Percentiles rank a stretch among this genome's conserved stretches.
These are phyloP conservation scores for Mesoclemmys tuberculata DNA, from an alignment of 2,113 vertebrate species.

Conservation along the genomic window DNA sequence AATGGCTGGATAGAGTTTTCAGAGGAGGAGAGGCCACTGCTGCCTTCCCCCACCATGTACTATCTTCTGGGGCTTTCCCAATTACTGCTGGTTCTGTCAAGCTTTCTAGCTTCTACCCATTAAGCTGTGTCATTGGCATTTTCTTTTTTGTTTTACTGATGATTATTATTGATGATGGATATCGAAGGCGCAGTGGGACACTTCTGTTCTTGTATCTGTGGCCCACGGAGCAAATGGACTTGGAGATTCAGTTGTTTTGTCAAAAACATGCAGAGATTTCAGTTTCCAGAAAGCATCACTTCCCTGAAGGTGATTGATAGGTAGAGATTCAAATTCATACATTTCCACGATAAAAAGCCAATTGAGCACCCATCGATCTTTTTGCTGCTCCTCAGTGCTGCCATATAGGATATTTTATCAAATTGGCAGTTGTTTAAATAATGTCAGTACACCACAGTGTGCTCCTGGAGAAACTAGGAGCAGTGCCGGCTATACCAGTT, in stretches of 20 bases:
- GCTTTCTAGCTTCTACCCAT: background rate
- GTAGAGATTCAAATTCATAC: background rate
- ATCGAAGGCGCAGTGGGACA: background rate
- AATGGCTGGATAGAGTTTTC: no score
- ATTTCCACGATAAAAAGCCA: background rate
- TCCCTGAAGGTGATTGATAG: background rate
- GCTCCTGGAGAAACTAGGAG: background rate
- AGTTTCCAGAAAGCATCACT: background rate
- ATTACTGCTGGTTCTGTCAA: no score
- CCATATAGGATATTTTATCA: background rate
- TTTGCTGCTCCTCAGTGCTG: background rate
- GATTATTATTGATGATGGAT: background rate
- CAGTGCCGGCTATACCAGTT: background rate
- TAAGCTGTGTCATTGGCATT: background rate
- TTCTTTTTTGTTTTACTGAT: background rate
- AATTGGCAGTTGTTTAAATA: background rate
- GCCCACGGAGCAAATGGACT: fast-evolving
- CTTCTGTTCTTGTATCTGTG: background rate
- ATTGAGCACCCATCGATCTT: background rate
- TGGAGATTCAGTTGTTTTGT: background rate
- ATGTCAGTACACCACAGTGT: background rate
- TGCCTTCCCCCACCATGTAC: no score
- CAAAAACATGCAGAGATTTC: background rate
- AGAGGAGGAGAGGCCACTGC: no score
- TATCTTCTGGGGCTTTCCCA: no score